Evolutionary conservation across 1,140 invertebrate genomes (phyloP).

Genomic region (Physella acuta): DNA sequence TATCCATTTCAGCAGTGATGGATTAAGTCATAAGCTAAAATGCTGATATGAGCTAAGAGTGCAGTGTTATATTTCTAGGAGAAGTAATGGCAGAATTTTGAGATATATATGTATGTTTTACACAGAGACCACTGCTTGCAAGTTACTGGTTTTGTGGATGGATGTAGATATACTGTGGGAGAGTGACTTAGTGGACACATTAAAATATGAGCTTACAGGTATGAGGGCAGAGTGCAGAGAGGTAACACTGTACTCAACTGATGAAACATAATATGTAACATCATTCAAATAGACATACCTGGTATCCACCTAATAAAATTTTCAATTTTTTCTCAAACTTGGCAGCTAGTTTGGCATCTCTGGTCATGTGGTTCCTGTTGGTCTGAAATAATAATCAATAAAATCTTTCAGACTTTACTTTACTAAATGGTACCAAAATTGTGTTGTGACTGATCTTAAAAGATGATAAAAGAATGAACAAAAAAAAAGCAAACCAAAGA

Average conservation of each 20-base stretch:
- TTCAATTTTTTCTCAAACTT: conserved; percentile 98
- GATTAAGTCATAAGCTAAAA: background rate
- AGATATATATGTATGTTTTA: background rate
- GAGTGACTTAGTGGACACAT: too few relatives aligned
- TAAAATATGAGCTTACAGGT: too few relatives aligned
- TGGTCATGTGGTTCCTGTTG: conserved; percentile 91
- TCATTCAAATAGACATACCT: too few relatives aligned
- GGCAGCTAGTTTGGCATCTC: conserved; percentile 90
- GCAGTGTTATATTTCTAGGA: background rate
- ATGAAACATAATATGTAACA: too few relatives aligned
- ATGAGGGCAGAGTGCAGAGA: too few relatives aligned
- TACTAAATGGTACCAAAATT: background rate
- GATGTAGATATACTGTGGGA: too few relatives aligned
- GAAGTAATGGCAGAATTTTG: background rate
- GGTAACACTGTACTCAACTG: too few relatives aligned
- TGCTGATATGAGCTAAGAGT: background rate
- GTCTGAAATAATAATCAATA: conserved; percentile 58
- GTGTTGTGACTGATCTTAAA: too few relatives aligned
- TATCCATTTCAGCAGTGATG: too few relatives aligned
- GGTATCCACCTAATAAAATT: conserved; percentile 89
- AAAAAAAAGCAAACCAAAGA: too few relatives aligned
- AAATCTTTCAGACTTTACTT: background rate
- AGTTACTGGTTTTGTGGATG: too few relatives aligned
- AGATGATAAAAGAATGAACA: too few relatives aligned
- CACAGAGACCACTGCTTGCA: background rate